Base-by-base conservation (phyloP, 2,797 vertebrate species). In the Poecilia wingei region DNA sequence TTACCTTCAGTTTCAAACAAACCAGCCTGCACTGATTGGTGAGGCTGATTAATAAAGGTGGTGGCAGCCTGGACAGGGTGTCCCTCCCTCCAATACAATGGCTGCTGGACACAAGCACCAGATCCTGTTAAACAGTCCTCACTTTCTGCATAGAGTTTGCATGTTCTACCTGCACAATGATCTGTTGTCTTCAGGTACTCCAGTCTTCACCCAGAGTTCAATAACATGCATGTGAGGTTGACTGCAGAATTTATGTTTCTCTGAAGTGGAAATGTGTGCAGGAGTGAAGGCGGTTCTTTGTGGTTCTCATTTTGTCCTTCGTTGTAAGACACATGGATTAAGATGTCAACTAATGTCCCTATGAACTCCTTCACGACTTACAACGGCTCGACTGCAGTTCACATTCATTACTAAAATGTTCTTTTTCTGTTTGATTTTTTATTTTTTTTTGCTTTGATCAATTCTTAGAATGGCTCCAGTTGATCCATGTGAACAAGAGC, bases 401-500 rank as follows among this genome's bases (percentile, higher is more conserved):
- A 14, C 36, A 28, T 88, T 36, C 36, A 41, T 68, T 12, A 41
- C 20, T 68, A 22, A 68, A 68, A 41, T 25, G 20, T 41, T 25
- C 8, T 68, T 68, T 68, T 41, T 41, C 33, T 66, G 3, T 66
- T 66, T 31, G 33, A 20, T 36, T 20, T 18, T 5, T 31, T 18
- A 1, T 33, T 41, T 10, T 16, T 79, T 57, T 78, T 49, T 12
- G 16, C 53, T 18, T 46, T 14, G 31, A 59, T 87, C 71, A 74
- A 36, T 79, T 72, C 82, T 74, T 85, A 78, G 47, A 89, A 79
- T 74, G 74, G 84, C 77, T 89, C 53, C 47, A 77, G 70, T 84
- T 84, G 72, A 79, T 86, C 83, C 87, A 86, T 91, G 87, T 86
- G 77, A 94, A 90, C 85, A 87, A 89, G 88, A 86, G 82, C 90